Evolutionary conservation across 2,797 vertebrate species (phyloP).

Genomic region (Phoeniculus purpureus): DNA sequence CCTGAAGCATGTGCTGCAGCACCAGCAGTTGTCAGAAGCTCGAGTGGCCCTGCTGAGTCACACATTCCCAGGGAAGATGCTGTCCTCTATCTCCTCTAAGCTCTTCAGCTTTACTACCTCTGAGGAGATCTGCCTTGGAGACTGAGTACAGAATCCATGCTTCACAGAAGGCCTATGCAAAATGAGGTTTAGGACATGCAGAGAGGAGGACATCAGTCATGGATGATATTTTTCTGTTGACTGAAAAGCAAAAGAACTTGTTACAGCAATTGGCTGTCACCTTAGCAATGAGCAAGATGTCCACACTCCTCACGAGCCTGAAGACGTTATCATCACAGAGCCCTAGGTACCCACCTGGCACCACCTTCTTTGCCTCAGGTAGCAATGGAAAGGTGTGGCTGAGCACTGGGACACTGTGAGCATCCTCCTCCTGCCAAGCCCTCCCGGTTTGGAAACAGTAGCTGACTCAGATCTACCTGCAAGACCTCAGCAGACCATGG

Average conservation of each 20-base stretch:
- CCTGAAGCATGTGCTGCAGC: background rate
- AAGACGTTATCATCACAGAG: background rate
- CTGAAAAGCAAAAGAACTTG: background rate
- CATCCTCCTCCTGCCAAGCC: background rate
- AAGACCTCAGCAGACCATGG: background rate
- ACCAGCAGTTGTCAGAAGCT: background rate
- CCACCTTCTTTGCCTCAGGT: background rate
- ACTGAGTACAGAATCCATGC: background rate
- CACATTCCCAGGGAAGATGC: accelerated
- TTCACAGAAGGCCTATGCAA: background rate
- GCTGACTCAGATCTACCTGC: background rate
- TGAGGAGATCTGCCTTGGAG: background rate
- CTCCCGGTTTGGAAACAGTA: background rate
- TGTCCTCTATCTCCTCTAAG: background rate
- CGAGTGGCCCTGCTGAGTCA: accelerated
- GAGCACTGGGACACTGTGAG: background rate
- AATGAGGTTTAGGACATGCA: background rate
- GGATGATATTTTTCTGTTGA: background rate
- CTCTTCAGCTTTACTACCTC: background rate
- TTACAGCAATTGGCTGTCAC: background rate
- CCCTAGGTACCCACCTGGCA: background rate
- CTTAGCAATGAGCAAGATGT: background rate
- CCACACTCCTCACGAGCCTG: background rate
- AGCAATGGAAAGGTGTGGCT: background rate
- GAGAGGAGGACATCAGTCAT: background rate